Base-by-base conservation (phyloP, 2,888 invertebrate genomes). In the Amorpha juglandis region DNA sequence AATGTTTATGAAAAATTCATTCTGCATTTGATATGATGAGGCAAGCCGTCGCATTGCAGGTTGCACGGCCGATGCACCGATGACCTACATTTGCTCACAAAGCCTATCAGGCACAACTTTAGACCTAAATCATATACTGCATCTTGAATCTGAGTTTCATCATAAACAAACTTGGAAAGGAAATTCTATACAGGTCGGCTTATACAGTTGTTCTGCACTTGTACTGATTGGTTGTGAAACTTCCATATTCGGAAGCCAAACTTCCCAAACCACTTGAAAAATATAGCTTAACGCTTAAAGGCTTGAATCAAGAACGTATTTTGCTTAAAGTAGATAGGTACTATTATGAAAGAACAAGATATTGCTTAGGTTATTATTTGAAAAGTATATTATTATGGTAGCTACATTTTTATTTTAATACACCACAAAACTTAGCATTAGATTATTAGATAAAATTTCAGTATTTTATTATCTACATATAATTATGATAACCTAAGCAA, bases 71-170 rank as follows among this genome's bases (percentile, higher is more conserved):
- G 72, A 74, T 86, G 85, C 88, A 75, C 79, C 77, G 81, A 86
- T 90, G 91, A 90, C 91, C 91, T 90, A 90, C 78, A 90, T 90
- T 77, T 77, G 73, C 74, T 81, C 83, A 84, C 70, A 74, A 75
- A 73, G 71, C 69, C 72, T 74, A 47, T 66, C 35, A 52, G 27
- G 14, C 63, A 35, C 51, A 63, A 19, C 21, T 52, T 66, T 27
- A 63, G 45, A 63, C 27, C 33, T 63, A 63, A 47, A 48, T 27
- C 63, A 52, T 65, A 65, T 8, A 62, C 42, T 53, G 14, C n/a
- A 6, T 64, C 27, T 64, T 19, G 14, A 33, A 27, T 16, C 27
- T 47, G 9, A 12, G 12, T 58, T 27, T 52, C 6, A 42, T 19
- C 16, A 12, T 53, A 19, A 42, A 16, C 11, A 42, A 4, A 38